Conservation (phyloP, 2,113 vertebrate genomes). For the Miniopterus natalensis region DNA sequence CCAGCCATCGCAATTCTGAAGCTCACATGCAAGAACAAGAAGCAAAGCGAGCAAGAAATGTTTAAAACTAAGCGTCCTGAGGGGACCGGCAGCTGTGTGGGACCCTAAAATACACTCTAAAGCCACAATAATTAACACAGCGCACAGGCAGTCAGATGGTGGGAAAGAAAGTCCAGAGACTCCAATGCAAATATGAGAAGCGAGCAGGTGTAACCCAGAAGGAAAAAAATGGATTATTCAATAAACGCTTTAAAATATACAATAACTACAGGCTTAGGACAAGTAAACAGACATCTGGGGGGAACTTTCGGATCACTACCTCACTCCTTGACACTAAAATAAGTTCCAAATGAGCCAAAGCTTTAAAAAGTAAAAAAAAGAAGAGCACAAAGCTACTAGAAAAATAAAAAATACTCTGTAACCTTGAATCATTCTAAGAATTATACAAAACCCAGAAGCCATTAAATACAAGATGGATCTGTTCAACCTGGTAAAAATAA, state of each 20-base stretch:
- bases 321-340: conserved; percentile 46
- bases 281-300: conserved; percentile 28
- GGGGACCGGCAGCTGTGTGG: neutral
- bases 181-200: neutral
- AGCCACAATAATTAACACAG: conserved; percentile 22
- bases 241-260: conserved; percentile 18
- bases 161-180: neutral
- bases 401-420: neutral
- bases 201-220: neutral
- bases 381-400: neutral
- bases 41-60: neutral
- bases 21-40: neutral
- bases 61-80: neutral
- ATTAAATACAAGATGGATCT: conserved; percentile 23
- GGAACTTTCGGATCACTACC: neutral
- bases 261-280: neutral
- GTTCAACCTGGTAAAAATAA: conserved; percentile 26
- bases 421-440: conserved; percentile 67
- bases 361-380: conserved; percentile 54
- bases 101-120: conserved; percentile 13
- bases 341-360: conserved; percentile 23
- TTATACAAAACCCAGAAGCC: conserved; percentile 67
- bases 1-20: conserved; percentile 27
- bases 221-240: conserved; percentile 12
- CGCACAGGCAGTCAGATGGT: neutral